Percentiles rank a stretch among this genome's conserved stretches.
These are phyloP conservation scores for Plemyria rubiginata DNA, from an alignment of 2,888 invertebrate genomes.

Conservation along the genomic window DNA sequence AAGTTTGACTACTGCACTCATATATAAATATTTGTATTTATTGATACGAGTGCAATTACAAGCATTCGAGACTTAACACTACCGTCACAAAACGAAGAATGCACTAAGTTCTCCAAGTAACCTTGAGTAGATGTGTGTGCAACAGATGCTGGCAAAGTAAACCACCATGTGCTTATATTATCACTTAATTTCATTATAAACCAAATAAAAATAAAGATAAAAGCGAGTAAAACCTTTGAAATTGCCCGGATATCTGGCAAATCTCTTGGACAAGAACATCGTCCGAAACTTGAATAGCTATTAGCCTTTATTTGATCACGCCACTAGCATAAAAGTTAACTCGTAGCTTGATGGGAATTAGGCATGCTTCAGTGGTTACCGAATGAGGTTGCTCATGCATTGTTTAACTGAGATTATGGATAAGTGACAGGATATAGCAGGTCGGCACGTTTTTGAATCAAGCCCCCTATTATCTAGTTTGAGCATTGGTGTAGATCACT, in stretches of 20 bases:
- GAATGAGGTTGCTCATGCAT: slow-evolving; percentile 20
- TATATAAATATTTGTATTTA: no score
- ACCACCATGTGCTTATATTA: no score
- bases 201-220: background rate
- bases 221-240: background rate
- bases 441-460: background rate
- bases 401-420: slow-evolving; percentile 15
- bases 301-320: slow-evolving; percentile 25
- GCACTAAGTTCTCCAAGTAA: no score
- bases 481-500: no score
- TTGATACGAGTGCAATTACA: no score
- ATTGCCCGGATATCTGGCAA: background rate
- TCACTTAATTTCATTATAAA: background rate
- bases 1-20: no score
- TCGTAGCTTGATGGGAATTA: slow-evolving; percentile 19
- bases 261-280: slow-evolving; percentile 7
- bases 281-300: slow-evolving; percentile 14
- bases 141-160: no score
- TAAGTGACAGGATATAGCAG: slow-evolving; percentile 8
- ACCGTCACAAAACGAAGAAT: no score
- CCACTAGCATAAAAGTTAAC: slow-evolving; percentile 25
- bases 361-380: slow-evolving; percentile 6
- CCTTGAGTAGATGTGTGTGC: no score
- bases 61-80: no score
- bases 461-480: no score